Percentiles rank a stretch among this genome's conserved stretches.
Conservation (phyloP, 2,797 vertebrate species). For the Salmo trutta region DNA sequence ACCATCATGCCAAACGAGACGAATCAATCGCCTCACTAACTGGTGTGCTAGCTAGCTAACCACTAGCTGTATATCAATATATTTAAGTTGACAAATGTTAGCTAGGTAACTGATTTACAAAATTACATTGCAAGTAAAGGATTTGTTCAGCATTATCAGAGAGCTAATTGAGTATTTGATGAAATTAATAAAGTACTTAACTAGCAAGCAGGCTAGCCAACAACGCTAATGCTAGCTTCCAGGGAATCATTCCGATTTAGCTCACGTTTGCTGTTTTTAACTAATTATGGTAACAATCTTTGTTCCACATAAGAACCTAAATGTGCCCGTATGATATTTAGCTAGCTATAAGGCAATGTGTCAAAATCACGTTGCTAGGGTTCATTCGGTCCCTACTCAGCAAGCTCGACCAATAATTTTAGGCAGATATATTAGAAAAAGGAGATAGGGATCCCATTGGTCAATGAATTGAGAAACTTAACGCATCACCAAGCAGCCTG, state of each 20-base stretch:
- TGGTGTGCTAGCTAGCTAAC: conserved; percentile 15
- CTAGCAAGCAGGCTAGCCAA: not conserved
- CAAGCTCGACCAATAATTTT: not conserved
- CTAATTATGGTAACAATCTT: not conserved
- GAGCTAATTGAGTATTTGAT: not conserved
- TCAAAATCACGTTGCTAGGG: not conserved
- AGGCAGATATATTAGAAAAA: no score
- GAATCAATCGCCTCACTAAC: not conserved
- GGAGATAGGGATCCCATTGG: no score
- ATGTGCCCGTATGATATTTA: not conserved
- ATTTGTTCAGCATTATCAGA: not conserved
- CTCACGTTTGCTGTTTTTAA: not conserved
- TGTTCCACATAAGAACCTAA: not conserved
- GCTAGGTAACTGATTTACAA: not conserved
- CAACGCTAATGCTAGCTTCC: not conserved
- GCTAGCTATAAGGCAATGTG: not conserved
- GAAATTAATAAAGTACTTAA: not conserved
- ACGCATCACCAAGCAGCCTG: no score
- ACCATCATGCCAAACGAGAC: not conserved
- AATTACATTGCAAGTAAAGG: not conserved
- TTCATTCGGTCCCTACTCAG: not conserved
- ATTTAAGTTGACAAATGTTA: not conserved
- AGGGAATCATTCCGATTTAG: not conserved
- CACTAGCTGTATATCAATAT: not conserved
- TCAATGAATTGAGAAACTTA: no score